Evolutionary conservation across 2,113 vertebrate genomes (phyloP), one percentile per base, ranked within the genome.

Genomic region (Opisthocomus hoazin): DNA sequence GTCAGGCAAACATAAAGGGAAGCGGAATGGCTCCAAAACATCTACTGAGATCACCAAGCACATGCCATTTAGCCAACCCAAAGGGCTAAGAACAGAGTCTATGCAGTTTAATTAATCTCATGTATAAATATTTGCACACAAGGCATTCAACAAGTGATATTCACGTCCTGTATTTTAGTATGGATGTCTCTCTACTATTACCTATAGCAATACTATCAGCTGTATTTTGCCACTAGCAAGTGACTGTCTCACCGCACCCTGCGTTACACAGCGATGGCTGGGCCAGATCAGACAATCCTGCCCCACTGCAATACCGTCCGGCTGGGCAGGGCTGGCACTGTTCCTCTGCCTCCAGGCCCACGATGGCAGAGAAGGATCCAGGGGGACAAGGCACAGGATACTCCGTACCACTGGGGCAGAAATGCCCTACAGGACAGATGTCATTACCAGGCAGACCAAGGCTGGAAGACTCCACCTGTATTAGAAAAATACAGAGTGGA

Each of bases 391-490:
- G 99, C 24, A 98, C 39, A 4, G 99, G 99, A 41, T 97, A 96
- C 7, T 95, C 85, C 1, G 97, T 98, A 45, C 99, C 99, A 39
- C 84, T 46, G 16, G 99, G 99, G 74, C 99, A 99, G 97, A 98
- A 99, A 94, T 99, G 98, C 10, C 99, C 99, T 32, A 94, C 54
- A 2, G 98, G 99, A 76, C 99, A 99, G 94, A 99, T 89, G 73
- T 97, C 96, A 88, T 98, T 99, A 87, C 95, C 96, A 63, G 96
- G 92, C 45, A 89, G 93, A 89, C 64, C 95, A 48, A 83, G 43
- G 64, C 91, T 80, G 29, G 95, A 96, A 97, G 88, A 97, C 45
- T 99, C 98, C 53, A 98, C 97, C 99, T 99, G 80, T n/a, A 7
- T 5, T 21, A 27, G 39, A 58, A 43, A 61, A 88, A 76, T 2